Percentiles rank a stretch among this genome's conserved stretches.
Conservation (phyloP, 2,113 vertebrate genomes). For the Osmerus mordax region DNA sequence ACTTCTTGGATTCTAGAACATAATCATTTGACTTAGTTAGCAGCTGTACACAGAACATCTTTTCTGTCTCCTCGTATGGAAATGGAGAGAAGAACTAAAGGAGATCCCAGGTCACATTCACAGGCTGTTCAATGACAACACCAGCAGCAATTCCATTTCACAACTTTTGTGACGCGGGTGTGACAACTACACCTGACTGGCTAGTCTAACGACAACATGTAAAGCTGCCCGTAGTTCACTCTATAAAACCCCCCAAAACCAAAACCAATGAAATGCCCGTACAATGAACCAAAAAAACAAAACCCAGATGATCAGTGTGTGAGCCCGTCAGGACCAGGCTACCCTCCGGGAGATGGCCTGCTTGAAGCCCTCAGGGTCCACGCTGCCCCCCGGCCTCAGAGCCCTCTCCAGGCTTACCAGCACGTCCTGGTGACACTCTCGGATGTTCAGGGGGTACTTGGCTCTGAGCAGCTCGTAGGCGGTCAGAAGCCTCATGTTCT, state of each 20-base stretch:
- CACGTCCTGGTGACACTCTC: conserved; percentile 74
- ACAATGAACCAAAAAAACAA: not conserved
- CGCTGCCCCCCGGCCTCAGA: conserved; percentile 63
- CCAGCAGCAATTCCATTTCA: conserved; percentile 27
- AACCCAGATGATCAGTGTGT: not conserved
- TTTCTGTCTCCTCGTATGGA: conserved; percentile 7
- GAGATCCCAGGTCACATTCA: conserved; percentile 42
- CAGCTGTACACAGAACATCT: conserved; percentile 37
- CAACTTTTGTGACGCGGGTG: conserved; percentile 17
- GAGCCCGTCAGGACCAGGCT: conserved; percentile 70
- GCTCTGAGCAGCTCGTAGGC: conserved; percentile 75
- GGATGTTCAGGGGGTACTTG: conserved; percentile 73
- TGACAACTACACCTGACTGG: too few relatives aligned
- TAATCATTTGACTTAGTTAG: conserved; percentile 31
- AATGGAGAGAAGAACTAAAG: not conserved
- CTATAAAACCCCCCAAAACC: conserved; percentile 10
- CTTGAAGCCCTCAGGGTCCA: conserved; percentile 70
- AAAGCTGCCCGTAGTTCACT: conserved; percentile 32
- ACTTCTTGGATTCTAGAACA: not conserved
- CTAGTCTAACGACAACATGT: conserved; percentile 16
- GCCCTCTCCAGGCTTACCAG: conserved; percentile 75
- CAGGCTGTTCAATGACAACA: conserved; percentile 38
- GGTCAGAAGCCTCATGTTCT: conserved; percentile 75
- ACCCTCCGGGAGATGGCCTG: conserved; percentile 74
- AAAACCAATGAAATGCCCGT: not conserved